These are phyloP conservation scores for Iselma pallidipennis DNA, from an alignment of 2,888 invertebrate species.

Conservation along the genomic window DNA sequence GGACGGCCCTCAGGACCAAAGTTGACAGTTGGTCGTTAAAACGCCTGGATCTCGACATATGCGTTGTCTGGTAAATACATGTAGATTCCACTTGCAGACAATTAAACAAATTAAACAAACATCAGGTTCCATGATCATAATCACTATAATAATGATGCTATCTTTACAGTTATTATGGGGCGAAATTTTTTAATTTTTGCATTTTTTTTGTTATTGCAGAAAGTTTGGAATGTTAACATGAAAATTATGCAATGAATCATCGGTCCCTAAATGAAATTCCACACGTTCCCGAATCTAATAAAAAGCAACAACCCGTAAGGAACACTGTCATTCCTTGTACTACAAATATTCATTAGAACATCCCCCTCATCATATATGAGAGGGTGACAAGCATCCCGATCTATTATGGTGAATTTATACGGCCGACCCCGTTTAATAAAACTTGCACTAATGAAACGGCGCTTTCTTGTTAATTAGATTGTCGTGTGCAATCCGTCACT, in stretches of 20 bases:
- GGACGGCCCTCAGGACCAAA: slow-evolving; percentile 27
- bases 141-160: neutral
- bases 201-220: neutral
- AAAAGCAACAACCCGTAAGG: slow-evolving; percentile 51
- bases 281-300: slow-evolving; percentile 42
- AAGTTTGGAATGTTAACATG: neutral
- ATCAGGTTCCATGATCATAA: slow-evolving; percentile 29
- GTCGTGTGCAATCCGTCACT: slow-evolving; percentile 43
- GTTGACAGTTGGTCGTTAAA: slow-evolving; percentile 51
- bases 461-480: slow-evolving; percentile 52
- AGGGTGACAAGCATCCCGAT: slow-evolving; percentile 19
- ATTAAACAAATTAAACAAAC: slow-evolving; percentile 42
- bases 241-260: slow-evolving; percentile 7
- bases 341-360: slow-evolving; percentile 52
- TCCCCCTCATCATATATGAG: slow-evolving; percentile 28
- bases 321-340: slow-evolving; percentile 49
- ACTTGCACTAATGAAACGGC: slow-evolving; percentile 50
- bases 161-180: too few species aligned
- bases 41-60: slow-evolving; percentile 46
- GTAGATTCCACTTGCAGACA: slow-evolving; percentile 45
- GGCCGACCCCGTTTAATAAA: slow-evolving; percentile 52
- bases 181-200: too few species aligned
- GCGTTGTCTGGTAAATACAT: slow-evolving; percentile 40
- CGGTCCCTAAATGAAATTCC: slow-evolving; percentile 23
- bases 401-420: slow-evolving; percentile 21